Base-by-base conservation (phyloP, 2,888 invertebrate genomes). In the Tiliacea aurago region DNA sequence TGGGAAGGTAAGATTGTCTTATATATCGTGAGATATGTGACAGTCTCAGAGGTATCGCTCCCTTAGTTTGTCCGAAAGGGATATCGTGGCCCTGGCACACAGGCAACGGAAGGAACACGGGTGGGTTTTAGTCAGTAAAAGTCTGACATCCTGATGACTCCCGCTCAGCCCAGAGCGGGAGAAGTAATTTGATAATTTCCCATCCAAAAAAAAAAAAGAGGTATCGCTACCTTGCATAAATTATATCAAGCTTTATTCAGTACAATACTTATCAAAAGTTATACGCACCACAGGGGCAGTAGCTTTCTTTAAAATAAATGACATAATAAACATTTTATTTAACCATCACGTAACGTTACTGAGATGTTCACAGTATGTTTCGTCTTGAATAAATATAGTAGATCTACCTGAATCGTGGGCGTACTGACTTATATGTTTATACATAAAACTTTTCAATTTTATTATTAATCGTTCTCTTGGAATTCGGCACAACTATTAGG, bases 241-340 rank as follows among this genome's bases (percentile, higher is more conserved):
- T 62, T 70, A 70, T 43, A 15, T 18, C 37, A 41, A 62, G 59
- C 18, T 65, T 68, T 63, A 33, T 53, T 28, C 37, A 11, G 73
- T 70, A 28, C 28, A 28, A 28, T 28, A 69, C 70, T 75, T 47
- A 66, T 71, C 20, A 62, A 62, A 68, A 75, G 23, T 64, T 66
- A 69, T 63, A 55, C 43, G 23, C 61, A 15, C 11, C 33, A 49
- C 41, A 15, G 62, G 20, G 20, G 47, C 73, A 62, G 53, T 76
- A 80, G 78, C 85, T 89, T 88, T 88, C 87, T 84, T 86, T 76
- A 72, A 79, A 78, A 58, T 81, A 84, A 86, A 85, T 85, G 81
- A 81, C 72, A 85, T 86, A 83, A 86, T 86, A 87, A 83, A 80
- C 79, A 61, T 65, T 70, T 72, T 81, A n/a, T 86, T 73, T 71